These are phyloP conservation scores for Pediacus dermestoides DNA, from an alignment of 2,888 invertebrate species.

Conservation along the genomic window DNA sequence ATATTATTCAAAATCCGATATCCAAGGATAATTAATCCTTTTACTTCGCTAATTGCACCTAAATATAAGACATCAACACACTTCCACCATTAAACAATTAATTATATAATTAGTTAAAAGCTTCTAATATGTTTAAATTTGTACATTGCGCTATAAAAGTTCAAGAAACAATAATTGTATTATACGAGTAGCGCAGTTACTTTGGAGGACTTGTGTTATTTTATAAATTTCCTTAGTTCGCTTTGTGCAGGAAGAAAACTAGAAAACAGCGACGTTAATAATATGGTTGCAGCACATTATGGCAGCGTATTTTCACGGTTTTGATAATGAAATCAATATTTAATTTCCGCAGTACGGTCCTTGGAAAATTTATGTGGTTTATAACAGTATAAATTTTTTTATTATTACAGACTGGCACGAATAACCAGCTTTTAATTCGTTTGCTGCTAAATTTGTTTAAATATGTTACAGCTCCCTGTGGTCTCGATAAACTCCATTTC, in stretches of 20 bases:
- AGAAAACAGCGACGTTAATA: constrained; percentile 27
- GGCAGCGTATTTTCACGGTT: background rate
- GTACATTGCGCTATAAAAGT: no score
- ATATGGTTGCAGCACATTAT: constrained; percentile 1
- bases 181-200: no score
- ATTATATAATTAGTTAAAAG: no score
- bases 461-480: constrained; percentile 25
- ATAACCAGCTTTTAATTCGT: constrained; percentile 1
- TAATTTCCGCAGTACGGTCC: background rate
- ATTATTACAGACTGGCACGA: background rate
- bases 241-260: background rate
- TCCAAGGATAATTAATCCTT: no score
- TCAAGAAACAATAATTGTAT: no score
- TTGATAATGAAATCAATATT: constrained; percentile 2
- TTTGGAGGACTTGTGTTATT: no score
- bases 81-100: no score
- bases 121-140: no score
- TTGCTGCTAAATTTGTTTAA: constrained; percentile 22
- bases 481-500: constrained; percentile 20
- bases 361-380: background rate
- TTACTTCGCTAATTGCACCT: no score
- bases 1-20: no score
- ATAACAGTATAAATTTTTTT: background rate
- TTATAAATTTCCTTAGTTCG: constrained; percentile 1
- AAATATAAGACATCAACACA: no score